Evolutionary conservation across 2,113 vertebrate genomes (phyloP), one percentile per base, ranked within the genome.

Genomic region (Cottus gobio): DNA sequence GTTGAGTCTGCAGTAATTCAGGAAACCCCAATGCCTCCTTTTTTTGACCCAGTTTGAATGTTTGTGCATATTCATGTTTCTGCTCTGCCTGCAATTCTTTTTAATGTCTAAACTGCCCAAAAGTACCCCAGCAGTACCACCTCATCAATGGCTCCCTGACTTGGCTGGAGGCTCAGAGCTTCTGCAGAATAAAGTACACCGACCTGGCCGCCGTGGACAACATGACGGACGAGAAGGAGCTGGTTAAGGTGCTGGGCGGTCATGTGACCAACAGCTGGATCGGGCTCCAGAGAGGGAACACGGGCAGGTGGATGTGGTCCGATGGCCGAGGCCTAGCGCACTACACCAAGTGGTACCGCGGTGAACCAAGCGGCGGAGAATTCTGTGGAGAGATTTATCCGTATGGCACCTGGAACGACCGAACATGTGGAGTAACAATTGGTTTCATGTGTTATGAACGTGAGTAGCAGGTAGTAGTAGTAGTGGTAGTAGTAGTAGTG

Each of bases 131-230:
- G 61, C 52, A 28, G 34, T 83, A 74, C 42, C 77, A 70, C 68
- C 44, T 77, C 28, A 62, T 87, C 26, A 22, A 42, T 0, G 0
- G 0, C 10, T 3, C 42, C 2, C 26, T 77, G 74, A 81, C 30
- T 77, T 84, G 81, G 85, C 4, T 52, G 3, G 85, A 81, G 36
- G 81, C 81, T 48, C 85, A 30, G 36, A 70, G 28, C 26, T 84
- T 69, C 37, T 87, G 85, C 77, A 77, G 81, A 28, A 6, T 84
- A 1, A 75, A 78, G 69, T 67, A 75, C 69, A 30, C 20, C 6
- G 70, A 87, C 81, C 10, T 87, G 58, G 85, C 73, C 36, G 66
- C 64, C 0, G 54, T 81, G 10, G 61, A 66, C 65, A 28, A 75
- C 69, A 70, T 61, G 77, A 0, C 10, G 7, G 18, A 30, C 39